A percentile compares a stretch with the other conserved stretches of the same genome.
phyloP scores from a whole-genome alignment of 2,888 invertebrate genomes.

The Idaea biselata region DNA sequence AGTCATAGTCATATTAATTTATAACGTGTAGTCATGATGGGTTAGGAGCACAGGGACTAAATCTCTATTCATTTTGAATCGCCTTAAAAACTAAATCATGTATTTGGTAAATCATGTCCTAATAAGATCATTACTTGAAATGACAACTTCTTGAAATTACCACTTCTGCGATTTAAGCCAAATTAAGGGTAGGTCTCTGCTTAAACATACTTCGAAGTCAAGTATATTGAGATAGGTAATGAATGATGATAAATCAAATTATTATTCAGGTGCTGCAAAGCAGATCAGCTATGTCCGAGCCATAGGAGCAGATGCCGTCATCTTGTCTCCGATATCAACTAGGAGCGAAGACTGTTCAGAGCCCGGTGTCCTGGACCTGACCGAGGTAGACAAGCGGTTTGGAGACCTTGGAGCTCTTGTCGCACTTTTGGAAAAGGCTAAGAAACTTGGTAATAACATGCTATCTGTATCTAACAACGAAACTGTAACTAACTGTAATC shows the following conservation, averaged over 20 bases:
- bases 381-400: constrained; percentile 84
- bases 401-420: constrained; percentile 84
- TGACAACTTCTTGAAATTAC: too few species aligned
- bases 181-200: not conserved
- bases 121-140: too few species aligned
- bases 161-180: not conserved
- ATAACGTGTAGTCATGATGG: too few species aligned
- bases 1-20: too few species aligned
- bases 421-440: constrained; percentile 74
- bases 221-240: not conserved
- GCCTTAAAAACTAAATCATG: too few species aligned
- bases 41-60: too few species aligned
- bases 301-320: constrained; percentile 65
- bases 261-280: constrained; percentile 53
- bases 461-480: not conserved
- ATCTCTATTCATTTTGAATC: too few species aligned
- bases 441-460: constrained; percentile 53
- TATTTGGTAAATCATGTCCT: too few species aligned
- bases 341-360: constrained; percentile 83
- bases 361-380: constrained; percentile 88
- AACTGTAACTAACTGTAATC: not conserved
- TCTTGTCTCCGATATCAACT: constrained; percentile 56
- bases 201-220: not conserved
- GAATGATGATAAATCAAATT: not conserved
- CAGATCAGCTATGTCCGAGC: constrained; percentile 69